These are phyloP conservation scores for Pandemis corylana DNA, from an alignment of 2,888 invertebrate genomes.

Conservation along the genomic window DNA sequence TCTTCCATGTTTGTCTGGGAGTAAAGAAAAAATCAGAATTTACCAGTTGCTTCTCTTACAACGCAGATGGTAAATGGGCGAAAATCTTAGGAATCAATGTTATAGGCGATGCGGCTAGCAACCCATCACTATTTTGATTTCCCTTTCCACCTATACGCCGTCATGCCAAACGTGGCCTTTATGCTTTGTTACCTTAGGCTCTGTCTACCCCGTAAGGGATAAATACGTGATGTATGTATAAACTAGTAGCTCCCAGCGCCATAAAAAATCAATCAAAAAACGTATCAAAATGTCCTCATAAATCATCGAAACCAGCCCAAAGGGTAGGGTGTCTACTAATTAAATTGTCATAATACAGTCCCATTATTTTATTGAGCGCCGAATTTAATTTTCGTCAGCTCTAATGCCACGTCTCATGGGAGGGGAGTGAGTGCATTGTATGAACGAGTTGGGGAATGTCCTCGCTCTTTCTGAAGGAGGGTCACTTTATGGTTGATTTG, in stretches of 20 bases:
- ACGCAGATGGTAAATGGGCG: too few relatives aligned
- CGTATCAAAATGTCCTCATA: conserved; percentile 44
- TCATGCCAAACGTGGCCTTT: too few relatives aligned
- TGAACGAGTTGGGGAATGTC: conserved; percentile 42
- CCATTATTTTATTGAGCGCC: conserved; percentile 74
- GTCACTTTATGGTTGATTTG: conserved; percentile 64
- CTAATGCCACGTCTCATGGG: conserved; percentile 65
- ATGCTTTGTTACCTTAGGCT: too few relatives aligned
- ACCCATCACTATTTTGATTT: too few relatives aligned
- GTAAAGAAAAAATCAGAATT: too few relatives aligned
- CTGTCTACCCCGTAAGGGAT: too few relatives aligned
- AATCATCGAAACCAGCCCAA: conserved; percentile 47
- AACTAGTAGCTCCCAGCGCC: conserved; percentile 40
- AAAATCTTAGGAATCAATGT: too few relatives aligned
- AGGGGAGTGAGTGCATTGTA: conserved; percentile 51
- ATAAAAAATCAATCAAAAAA: conserved; percentile 43
- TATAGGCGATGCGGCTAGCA: too few relatives aligned
- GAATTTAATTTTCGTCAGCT: conserved; percentile 70
- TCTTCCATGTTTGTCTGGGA: too few relatives aligned
- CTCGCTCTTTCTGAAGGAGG: conserved; percentile 39
- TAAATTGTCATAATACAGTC: conserved; percentile 70
- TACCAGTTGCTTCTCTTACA: too few relatives aligned
- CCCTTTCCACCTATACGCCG: too few relatives aligned
- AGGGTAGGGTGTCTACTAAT: conserved; percentile 61
- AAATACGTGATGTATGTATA: too few relatives aligned